Base-by-base conservation (phyloP, 2,113 vertebrate species). In the Sitta europaea region DNA sequence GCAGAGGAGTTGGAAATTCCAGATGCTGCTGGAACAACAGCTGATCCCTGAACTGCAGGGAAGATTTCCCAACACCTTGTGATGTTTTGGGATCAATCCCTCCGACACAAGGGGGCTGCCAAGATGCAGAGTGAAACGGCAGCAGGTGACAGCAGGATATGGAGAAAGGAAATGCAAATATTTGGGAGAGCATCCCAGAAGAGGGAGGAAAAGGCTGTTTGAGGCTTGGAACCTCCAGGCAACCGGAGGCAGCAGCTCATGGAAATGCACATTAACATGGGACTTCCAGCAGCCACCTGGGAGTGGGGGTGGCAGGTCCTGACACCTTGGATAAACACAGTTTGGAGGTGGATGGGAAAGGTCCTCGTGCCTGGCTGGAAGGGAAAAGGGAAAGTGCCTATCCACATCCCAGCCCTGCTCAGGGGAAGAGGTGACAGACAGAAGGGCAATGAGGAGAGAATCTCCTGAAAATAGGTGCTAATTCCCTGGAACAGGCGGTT, bases 121-220 rank as follows among this genome's bases (percentile, higher is more conserved):
- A 94, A 68, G 84, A 90, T 2, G 16, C 57, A 72, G 80, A 95
- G 80, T 35, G 83, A 8, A 0, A 29, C 0, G 1, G 80, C 94
- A 93, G 94, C 83, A 95, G 91, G 86, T 81, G 86, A 89, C 25
- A 55, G 86, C 68, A 80, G 86, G 62, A 80, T 57, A 6, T 2
- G 42, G 80, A 87, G 86, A 61, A 92, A 91, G 62, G 40, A 95
- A 92, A 85, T 78, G 80, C 84, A 95, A 92, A 90, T 76, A 88
- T 91, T 76, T 85, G 77, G 80, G 91, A 96, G 45, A 38, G 25
- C 17, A 67, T 91, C 87, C 91, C 77, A 87, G 74, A 86, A 68
- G 36, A n/a, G 58, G 47, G 50, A 94, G 51, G 28, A 36, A 86
- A 89, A 89, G 36, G 43, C 65, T 93, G 31, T 25, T n/a, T 31